A percentile compares a stretch with the other conserved stretches of the same genome.
Conservation (phyloP, 2,113 vertebrate species). For the Psettodes erumei region DNA sequence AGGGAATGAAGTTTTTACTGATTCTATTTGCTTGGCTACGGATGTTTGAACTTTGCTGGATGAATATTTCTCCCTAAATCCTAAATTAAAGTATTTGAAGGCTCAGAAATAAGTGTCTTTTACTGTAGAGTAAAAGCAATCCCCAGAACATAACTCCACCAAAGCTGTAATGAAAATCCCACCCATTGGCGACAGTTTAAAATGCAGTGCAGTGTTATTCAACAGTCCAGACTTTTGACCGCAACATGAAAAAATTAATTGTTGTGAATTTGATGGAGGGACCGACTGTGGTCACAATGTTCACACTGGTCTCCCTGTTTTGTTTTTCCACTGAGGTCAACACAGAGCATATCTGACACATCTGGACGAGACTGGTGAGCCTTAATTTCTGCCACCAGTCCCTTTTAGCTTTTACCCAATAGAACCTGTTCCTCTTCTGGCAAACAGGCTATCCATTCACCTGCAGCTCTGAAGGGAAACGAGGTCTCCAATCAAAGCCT, state of each 20-base stretch:
- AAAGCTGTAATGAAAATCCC: neutral
- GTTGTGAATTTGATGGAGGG: neutral
- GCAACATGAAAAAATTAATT: constrained; percentile 5
- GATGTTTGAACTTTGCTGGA: no score
- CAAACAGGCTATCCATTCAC: neutral
- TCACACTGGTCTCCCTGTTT: neutral
- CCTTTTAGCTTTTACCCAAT: neutral
- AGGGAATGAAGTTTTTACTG: no score
- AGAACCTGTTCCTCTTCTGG: neutral
- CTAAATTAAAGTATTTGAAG: neutral
- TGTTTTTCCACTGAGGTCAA: neutral
- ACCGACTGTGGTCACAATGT: neutral
- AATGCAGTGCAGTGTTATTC: constrained; percentile 29
- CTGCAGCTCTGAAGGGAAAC: neutral
- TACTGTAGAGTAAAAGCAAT: constrained; percentile 5
- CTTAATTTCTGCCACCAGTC: neutral
- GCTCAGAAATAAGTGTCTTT: neutral
- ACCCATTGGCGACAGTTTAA: constrained; percentile 2
- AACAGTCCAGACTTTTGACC: neutral
- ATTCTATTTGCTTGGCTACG: no score
- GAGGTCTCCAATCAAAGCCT: no score
- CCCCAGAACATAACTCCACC: neutral
- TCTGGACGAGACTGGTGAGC: neutral
- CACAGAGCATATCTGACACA: neutral
- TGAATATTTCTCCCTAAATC: no score